Conservation (phyloP, 2,888 invertebrate genomes). For the Beris chalybata region DNA sequence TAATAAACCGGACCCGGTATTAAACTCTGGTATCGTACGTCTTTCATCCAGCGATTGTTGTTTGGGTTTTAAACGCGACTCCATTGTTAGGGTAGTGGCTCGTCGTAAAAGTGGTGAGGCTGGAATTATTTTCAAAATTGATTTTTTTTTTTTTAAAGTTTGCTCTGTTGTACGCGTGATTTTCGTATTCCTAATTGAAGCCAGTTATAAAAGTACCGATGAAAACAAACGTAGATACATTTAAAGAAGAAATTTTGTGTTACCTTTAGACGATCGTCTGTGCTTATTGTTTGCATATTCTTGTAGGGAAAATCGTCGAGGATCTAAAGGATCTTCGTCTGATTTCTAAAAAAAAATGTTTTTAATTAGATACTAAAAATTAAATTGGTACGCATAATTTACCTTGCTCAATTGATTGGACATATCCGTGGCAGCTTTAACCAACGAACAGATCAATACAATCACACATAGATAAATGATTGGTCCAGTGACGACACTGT, state of each 20-base stretch:
- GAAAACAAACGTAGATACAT: not conserved
- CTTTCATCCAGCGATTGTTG: conserved; percentile 30
- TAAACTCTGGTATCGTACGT: conserved; percentile 24
- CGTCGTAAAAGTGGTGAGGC: conserved; percentile 27
- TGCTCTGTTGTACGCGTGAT: not conserved
- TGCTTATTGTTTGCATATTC: conserved; percentile 48
- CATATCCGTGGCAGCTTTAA: conserved; percentile 54
- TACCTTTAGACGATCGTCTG: conserved; percentile 43
- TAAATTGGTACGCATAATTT: conserved; percentile 31
- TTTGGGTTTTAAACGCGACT: conserved; percentile 20
- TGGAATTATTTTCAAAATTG: conserved; percentile 12
- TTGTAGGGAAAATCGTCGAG: conserved; percentile 52
- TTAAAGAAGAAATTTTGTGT: not conserved
- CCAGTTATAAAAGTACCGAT: not conserved
- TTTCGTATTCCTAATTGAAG: not conserved
- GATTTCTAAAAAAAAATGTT: conserved; percentile 12
- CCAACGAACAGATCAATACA: conserved; percentile 51
- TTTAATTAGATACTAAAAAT: not conserved
- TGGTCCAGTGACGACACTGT: conserved; percentile 43
- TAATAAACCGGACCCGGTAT: conserved; percentile 25
- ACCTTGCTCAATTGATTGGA: conserved; percentile 55
- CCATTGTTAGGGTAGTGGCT: conserved; percentile 27
- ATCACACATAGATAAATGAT: conserved; percentile 54
- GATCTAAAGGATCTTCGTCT: conserved; percentile 47
- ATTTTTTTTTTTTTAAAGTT: not conserved